Evolutionary conservation across 2,888 invertebrate genomes (phyloP), one percentile per base, ranked within the genome.

Genomic region (Tolmerus cingulatus): DNA sequence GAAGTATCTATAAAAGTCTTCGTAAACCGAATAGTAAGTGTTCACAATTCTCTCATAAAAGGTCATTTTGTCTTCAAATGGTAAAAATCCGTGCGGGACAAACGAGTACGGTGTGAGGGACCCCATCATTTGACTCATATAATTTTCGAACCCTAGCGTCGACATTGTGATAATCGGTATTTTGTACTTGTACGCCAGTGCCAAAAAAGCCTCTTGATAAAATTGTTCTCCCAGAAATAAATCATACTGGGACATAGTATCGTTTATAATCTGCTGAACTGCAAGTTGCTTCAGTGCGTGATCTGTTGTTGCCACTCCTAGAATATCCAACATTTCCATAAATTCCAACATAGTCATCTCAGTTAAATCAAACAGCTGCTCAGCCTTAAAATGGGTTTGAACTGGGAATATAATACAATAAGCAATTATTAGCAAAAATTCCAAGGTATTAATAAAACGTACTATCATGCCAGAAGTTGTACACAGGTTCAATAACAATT

Each of bases 1-100:
- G 81, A 90, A 90, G 78, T 91, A 89, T 2, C 92, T 89, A 78
- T 91, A 89, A 1, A 90, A 87, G 34, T 92, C 91, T 66, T 93
- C 91, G 57, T 91, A 91, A 2, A 92, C 84, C 0, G 91, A 91
- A 3, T 90, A 90, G 1, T 93, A 92, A 0, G 93, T 91, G 90
- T 95, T 95, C 37, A 92, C 90, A 0, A 94, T 76, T 88, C 95
- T 91, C 89, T 94, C 93, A 89, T 91, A 90, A 88, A 95, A 94
- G 57, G 91, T 93, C 91, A 94, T 94, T 79, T 90, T 90, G 34
- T 94, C 94, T 0, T 93, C 92, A 86, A 91, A 93, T 5, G 92
- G 91, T 84, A 93, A 89, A 87, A 93, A 92, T 12, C 92, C 91
- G 85, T 94, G 93, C 0, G 94, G 93, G 43, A 93, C 92, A 90